Evolutionary conservation across 2,113 vertebrate species (phyloP).

Genomic region (Lophura nycthemera): DNA sequence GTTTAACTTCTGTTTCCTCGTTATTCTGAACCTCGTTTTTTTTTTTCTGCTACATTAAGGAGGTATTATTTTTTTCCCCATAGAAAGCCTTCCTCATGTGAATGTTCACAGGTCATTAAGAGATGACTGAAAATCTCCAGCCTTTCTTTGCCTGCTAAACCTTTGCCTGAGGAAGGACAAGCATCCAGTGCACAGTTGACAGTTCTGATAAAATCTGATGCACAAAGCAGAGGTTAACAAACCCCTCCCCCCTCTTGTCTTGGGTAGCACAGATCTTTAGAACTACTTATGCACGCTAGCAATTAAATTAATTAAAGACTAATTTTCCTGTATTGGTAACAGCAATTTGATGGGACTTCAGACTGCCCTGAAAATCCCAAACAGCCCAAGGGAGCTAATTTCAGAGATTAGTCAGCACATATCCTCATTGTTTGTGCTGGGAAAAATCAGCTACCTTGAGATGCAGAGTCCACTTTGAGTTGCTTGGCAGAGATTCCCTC

Average conservation of each 20-base stretch:
- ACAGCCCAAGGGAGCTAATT: not conserved
- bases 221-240: not conserved
- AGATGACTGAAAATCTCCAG: conserved; percentile 22
- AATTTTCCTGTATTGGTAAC: not conserved
- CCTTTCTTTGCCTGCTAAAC: not conserved
- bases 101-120: conserved; percentile 23
- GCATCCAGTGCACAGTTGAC: not conserved
- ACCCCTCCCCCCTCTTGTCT: not conserved
- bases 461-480: not conserved
- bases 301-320: not conserved
- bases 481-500: not conserved
- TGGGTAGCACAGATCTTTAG: not conserved
- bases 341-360: not conserved
- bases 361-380: not conserved
- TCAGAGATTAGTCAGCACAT: not conserved
- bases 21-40: conserved; percentile 26
- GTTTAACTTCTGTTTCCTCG: conserved; percentile 60
- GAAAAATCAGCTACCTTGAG: not conserved
- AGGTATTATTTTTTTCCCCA: not conserved
- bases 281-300: not conserved
- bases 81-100: not conserved
- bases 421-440: not conserved
- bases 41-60: not conserved
- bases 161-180: conserved; percentile 30
- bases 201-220: not conserved